phyloP scores from a whole-genome alignment of 2,888 invertebrate genomes.

The Luperina nickerlii region DNA sequence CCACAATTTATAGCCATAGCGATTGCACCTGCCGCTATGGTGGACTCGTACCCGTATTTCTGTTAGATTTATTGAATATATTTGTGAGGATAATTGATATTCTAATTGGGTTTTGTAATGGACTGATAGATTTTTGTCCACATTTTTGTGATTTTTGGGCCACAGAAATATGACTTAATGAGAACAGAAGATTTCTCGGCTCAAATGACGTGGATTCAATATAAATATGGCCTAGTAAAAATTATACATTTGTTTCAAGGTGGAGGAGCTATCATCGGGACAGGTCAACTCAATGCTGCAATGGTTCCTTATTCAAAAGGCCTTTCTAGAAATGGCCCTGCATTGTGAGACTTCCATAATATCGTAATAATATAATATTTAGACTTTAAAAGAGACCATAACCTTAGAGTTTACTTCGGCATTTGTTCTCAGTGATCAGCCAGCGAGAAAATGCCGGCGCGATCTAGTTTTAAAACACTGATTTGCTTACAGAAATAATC shows the following conservation, averaged over 20 bases:
- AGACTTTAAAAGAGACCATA: background rate
- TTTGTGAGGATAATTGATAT: conserved; percentile 58
- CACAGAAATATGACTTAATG: background rate
- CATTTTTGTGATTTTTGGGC: too few species aligned
- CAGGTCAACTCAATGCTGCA: background rate
- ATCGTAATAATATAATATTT: background rate
- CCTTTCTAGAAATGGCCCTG: background rate
- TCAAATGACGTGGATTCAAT: too few species aligned
- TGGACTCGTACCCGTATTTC: conserved; percentile 39
- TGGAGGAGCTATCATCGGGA: background rate
- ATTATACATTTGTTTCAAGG: background rate
- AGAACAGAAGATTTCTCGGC: background rate
- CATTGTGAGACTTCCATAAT: background rate
- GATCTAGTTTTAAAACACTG: too few species aligned
- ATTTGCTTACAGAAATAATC: background rate
- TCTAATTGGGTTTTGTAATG: conserved; percentile 27
- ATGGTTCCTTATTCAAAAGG: background rate
- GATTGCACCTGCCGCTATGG: conserved; percentile 66
- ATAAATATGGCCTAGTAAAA: background rate
- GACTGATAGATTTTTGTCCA: conserved; percentile 9
- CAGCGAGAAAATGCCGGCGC: too few species aligned
- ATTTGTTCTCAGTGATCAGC: background rate
- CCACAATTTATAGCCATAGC: conserved; percentile 64
- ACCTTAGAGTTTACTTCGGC: background rate
- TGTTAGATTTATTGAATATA: conserved; percentile 60